A percentile compares a stretch with the other conserved stretches of the same genome.
Conservation (phyloP, 2,113 vertebrate genomes). For the Rhynchopsitta pachyrhyncha region DNA sequence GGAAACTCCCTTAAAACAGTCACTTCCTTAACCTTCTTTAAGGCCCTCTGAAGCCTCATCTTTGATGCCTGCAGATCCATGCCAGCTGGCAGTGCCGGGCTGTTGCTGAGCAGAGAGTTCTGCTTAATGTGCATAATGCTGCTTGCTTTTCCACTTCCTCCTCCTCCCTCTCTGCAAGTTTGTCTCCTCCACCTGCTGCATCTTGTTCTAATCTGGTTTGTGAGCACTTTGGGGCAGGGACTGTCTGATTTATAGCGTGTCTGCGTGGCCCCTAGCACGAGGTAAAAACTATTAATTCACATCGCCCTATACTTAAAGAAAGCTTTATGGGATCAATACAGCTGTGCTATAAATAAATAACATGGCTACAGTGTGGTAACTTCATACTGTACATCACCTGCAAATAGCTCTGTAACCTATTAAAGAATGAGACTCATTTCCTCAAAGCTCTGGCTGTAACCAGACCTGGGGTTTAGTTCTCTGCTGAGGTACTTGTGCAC, state of each 20-base stretch:
- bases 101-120: constrained; percentile 57
- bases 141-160: constrained; percentile 36
- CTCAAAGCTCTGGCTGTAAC: neutral
- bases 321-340: constrained; percentile 55
- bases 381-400: neutral
- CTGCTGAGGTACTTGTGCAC: neutral
- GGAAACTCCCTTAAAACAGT: constrained; percentile 55
- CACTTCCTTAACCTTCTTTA: constrained; percentile 46
- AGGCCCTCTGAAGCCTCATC: constrained; percentile 23
- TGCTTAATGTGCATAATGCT: neutral
- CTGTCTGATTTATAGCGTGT: constrained; percentile 58
- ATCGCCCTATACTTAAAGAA: constrained; percentile 26
- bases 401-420: neutral
- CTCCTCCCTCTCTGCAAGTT: constrained; percentile 52
- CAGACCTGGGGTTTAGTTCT: neutral
- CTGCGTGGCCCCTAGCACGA: constrained; percentile 43
- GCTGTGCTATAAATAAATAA: constrained; percentile 29
- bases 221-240: constrained; percentile 55
- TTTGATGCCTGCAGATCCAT: constrained; percentile 38
- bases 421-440: neutral
- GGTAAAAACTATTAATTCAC: constrained; percentile 50
- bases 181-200: constrained; percentile 64
- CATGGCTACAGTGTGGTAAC: neutral
- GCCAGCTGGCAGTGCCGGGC: constrained; percentile 44
- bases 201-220: constrained; percentile 59